phyloP scores from a whole-genome alignment of 2,888 invertebrate genomes.

The Stenichneumon culpator region DNA sequence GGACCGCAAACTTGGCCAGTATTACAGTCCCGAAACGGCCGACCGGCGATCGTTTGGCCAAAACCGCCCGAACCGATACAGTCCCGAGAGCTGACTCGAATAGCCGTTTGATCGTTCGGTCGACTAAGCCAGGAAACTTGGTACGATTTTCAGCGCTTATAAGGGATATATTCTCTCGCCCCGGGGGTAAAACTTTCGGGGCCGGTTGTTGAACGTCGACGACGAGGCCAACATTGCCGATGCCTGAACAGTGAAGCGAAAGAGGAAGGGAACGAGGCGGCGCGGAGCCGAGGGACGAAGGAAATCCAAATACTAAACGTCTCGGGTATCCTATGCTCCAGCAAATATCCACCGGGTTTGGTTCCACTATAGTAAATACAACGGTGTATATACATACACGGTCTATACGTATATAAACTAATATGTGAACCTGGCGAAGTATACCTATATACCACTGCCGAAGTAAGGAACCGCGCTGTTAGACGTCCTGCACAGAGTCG shows the following conservation, averaged over 20 bases:
- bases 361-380: constrained; percentile 1
- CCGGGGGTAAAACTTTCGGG: constrained; percentile 27
- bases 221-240: constrained; percentile 8
- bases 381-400: neutral
- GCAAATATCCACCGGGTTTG: constrained; percentile 14
- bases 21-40: neutral
- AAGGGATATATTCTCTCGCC: constrained; percentile 36
- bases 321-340: constrained; percentile 25
- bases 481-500: constrained; percentile 27
- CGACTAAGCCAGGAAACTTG: constrained; percentile 34
- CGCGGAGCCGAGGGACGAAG: constrained; percentile 16
- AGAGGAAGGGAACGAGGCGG: neutral
- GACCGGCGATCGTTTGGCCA: constrained; percentile 35
- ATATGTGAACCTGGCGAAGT: neutral
- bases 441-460: neutral
- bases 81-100: constrained; percentile 18
- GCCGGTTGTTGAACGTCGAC: constrained; percentile 13
- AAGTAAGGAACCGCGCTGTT: constrained; percentile 28
- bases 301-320: constrained; percentile 50
- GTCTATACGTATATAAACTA: neutral
- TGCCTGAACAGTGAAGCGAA: constrained; percentile 3
- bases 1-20: constrained; percentile 33
- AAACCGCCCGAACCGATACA: neutral
- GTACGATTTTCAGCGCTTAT: constrained; percentile 14
- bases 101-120: neutral